Evolutionary conservation across 2,797 vertebrate species (phyloP), one percentile per base, ranked within the genome.

Genomic region (Hippopotamyrus pictus): DNA sequence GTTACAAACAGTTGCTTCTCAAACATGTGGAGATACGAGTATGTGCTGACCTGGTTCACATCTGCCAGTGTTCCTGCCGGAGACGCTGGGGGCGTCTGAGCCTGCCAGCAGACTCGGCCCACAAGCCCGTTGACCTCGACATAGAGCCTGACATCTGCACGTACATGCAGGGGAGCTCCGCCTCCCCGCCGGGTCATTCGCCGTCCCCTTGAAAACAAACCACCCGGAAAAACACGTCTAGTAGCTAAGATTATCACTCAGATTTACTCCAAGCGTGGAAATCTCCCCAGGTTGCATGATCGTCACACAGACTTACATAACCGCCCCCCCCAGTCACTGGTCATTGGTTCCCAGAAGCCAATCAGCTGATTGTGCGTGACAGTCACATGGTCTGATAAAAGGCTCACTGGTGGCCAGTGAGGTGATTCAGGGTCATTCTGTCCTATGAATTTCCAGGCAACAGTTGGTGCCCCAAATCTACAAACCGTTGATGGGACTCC

Each of bases 151-250:
- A 33, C 62, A 88, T 85, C 86, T 73, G 12, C 87, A 86, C 57
- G 6, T n/a, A 85, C 76, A 53, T 11, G 22, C 54, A 1, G 11
- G 37, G 69, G 54, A 88, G 46, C 82, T 85, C 65, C 19, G 3
- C 7, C 79, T 25, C 29, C 25, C 84, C 12, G 8, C 62, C 5
- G 25, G 9, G 57, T 33, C 33, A 59, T 25, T 17, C 2, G 6
- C 86, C n/a, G 57, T 37, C 84, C 19, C 46, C 44, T 44, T 51
- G n/a, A 22, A 44, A 51, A 22, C 33, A 84, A 44, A 41, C 48
- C 50, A 82, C 86, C 84, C 87, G 85, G 85, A 89, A 89, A 79
- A 89, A 89, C 44, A 29, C 50, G 57, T 79, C 65, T 57, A 59
- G 46, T 41, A 17, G 11, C 89, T 62, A n/a, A 89, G 33, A 57